A percentile compares a stretch with the other conserved stretches of the same genome.
Evolutionary conservation across 2,797 vertebrate genomes (phyloP).

Genomic region (Micrastur ruficollis): DNA sequence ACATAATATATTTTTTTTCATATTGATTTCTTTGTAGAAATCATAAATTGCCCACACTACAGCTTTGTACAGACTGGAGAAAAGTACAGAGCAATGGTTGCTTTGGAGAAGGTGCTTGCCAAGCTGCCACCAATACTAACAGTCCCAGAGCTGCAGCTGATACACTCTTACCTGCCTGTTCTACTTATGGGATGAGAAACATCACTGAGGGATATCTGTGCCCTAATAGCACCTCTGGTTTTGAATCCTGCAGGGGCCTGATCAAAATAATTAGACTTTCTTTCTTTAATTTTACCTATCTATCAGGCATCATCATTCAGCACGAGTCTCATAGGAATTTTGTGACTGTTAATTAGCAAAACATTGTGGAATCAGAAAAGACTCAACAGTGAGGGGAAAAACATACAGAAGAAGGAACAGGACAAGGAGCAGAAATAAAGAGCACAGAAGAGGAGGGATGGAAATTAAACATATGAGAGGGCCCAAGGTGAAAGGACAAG

Average conservation of each 20-base stretch:
- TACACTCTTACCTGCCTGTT: background rate
- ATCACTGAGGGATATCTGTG: background rate
- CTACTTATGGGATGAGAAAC: background rate
- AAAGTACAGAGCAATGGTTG: background rate
- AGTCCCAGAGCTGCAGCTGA: background rate
- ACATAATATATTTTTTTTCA: background rate
- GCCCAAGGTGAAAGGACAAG: background rate
- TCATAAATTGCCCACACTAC: background rate
- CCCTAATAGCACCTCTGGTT: background rate
- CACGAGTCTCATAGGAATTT: background rate
- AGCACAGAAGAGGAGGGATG: background rate
- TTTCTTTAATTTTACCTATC: slow-evolving; percentile 18
- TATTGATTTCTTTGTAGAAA: background rate
- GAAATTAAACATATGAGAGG: background rate
- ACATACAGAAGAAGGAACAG: background rate
- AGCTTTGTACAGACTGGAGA: background rate
- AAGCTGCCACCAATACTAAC: background rate
- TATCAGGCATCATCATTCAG: background rate
- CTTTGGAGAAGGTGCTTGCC: background rate
- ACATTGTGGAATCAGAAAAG: background rate
- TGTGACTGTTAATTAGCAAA: slow-evolving; percentile 40
- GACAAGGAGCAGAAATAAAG: background rate
- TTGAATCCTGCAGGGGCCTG: background rate
- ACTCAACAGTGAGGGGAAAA: background rate
- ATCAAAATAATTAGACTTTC: slow-evolving; percentile 27